A percentile compares a stretch with the other conserved stretches of the same genome.
Evolutionary conservation across 2,888 invertebrate genomes (phyloP).

Genomic region (Pyrrhosoma nymphula): DNA sequence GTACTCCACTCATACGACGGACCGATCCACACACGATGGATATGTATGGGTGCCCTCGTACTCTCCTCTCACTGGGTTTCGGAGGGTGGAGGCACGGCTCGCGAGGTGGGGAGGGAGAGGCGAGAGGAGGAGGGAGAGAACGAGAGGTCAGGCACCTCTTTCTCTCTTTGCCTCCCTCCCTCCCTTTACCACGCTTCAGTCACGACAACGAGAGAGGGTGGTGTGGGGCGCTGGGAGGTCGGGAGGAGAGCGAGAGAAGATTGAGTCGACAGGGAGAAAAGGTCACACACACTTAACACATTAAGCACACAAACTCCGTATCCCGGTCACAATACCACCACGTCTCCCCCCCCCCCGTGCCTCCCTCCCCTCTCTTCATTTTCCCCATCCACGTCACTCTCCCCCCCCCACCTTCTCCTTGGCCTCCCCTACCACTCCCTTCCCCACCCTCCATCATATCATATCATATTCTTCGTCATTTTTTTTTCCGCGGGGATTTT

Average conservation of each 20-base stretch:
- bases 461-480: neutral
- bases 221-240: neutral
- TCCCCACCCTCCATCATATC: neutral
- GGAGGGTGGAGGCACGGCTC: neutral
- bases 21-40: neutral
- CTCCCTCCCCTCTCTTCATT: neutral
- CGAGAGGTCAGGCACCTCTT: neutral
- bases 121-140: neutral
- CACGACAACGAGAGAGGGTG: neutral
- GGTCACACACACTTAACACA: conserved; percentile 49
- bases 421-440: neutral
- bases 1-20: neutral
- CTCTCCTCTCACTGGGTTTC: neutral
- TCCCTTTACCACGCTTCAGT: neutral
- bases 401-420: neutral
- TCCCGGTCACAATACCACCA: conserved; percentile 9
- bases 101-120: neutral
- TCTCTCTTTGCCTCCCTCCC: neutral
- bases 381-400: neutral
- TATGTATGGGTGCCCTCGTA: neutral
- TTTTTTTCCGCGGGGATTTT: neutral
- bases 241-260: neutral
- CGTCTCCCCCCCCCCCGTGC: neutral
- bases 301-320: conserved; percentile 13
- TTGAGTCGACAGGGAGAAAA: neutral